Conservation (phyloP, 2,797 vertebrate species). For the Iguana delicatissima region DNA sequence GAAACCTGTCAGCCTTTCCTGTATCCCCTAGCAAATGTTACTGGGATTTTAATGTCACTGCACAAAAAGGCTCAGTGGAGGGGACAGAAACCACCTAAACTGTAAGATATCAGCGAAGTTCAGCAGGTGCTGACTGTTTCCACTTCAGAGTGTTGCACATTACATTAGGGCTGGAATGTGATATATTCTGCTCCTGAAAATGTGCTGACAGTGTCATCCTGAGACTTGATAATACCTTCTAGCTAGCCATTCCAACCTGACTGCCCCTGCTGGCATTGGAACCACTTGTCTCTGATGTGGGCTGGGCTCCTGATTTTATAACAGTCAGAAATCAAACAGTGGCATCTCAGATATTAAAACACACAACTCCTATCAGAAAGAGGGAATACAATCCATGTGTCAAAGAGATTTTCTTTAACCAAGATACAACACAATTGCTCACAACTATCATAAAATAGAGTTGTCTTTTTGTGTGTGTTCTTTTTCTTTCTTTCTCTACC, state of each 20-base stretch:
- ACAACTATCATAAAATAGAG: not conserved
- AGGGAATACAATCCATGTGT: not conserved
- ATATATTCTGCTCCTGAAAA: not conserved
- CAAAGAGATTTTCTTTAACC: not conserved
- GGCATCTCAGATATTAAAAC: not conserved
- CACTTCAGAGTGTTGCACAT: not conserved
- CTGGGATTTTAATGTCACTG: not conserved
- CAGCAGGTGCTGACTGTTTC: not conserved
- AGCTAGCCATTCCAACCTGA: not conserved
- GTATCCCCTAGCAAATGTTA: conserved; percentile 1
- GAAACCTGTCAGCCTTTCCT: not conserved
- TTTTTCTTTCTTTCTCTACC: too few species aligned
- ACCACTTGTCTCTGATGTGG: not conserved
- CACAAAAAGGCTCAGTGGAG: not conserved
- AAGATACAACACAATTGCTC: not conserved
- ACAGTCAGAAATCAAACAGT: not conserved
- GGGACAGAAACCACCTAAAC: not conserved
- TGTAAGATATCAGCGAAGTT: not conserved
- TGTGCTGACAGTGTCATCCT: not conserved
- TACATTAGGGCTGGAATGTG: not conserved
- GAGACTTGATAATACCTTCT: not conserved
- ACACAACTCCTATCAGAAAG: not conserved
- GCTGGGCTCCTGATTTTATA: not conserved
- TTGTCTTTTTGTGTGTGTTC: not conserved
- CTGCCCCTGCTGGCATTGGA: not conserved